These are phyloP conservation scores for human (Homo sapiens) DNA, from an alignment of 2,113 vertebrate genomes.

Conservation along the genomic window DNA sequence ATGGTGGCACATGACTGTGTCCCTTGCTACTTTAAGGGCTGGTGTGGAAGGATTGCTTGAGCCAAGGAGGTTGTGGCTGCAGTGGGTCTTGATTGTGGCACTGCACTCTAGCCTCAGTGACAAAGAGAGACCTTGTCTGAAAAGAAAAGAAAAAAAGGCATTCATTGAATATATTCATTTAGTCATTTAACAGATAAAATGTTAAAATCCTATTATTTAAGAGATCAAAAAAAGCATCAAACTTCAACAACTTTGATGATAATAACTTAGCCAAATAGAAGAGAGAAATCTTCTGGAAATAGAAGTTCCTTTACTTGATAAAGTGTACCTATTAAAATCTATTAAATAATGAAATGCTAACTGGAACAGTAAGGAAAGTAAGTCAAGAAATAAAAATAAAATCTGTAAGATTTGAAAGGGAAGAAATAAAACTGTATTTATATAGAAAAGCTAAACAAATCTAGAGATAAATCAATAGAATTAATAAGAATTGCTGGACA, in stretches of 20 bases:
- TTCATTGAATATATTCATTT: not conserved
- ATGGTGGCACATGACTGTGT: no score
- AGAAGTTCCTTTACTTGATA: not conserved
- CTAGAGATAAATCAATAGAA: not conserved
- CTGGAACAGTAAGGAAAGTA: not conserved
- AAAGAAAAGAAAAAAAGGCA: no score
- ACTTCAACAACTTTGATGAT: not conserved
- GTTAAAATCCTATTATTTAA: not conserved
- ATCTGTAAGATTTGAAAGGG: not conserved
- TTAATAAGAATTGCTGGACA: not conserved
- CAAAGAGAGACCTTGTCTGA: no score
- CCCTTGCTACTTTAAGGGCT: no score
- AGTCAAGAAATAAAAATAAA: not conserved
- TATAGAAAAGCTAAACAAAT: not conserved
- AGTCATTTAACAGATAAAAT: not conserved
- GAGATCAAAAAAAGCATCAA: not conserved
- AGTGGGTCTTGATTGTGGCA: no score
- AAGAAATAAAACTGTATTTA: not conserved
- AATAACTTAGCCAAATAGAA: not conserved
- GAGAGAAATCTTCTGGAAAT: not conserved
- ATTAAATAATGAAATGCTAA: not conserved
- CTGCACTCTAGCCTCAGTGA: no score
- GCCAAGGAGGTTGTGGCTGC: no score
- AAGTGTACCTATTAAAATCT: not conserved
- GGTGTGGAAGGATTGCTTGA: no score